These are phyloP conservation scores for Phortica okadai DNA, from an alignment of 2,888 invertebrate species.

Conservation along the genomic window DNA sequence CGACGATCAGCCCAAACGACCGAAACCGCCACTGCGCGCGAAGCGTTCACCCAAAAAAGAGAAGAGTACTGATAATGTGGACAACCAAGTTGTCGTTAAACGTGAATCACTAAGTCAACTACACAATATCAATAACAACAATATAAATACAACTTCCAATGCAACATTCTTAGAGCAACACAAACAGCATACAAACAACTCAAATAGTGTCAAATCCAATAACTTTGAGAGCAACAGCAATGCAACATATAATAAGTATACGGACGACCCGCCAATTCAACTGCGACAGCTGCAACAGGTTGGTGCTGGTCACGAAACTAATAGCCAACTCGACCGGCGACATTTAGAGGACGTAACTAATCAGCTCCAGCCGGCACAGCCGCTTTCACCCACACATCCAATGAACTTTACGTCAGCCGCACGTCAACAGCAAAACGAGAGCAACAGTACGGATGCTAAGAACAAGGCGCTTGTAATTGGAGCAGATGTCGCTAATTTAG, in stretches of 20 bases:
- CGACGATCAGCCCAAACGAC: slow-evolving; percentile 90
- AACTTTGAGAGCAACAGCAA: slow-evolving; percentile 58
- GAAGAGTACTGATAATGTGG: slow-evolving; percentile 73
- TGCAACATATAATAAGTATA: slow-evolving; percentile 74
- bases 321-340: slow-evolving; percentile 57
- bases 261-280: slow-evolving; percentile 73
- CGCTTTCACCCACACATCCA: slow-evolving; percentile 67
- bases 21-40: slow-evolving; percentile 89
- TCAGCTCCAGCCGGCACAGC: slow-evolving; percentile 54
- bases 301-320: slow-evolving; percentile 33
- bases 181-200: slow-evolving; percentile 59
- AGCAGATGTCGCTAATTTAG: slow-evolving; percentile 81
- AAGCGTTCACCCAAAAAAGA: slow-evolving; percentile 90
- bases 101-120: slow-evolving; percentile 74
- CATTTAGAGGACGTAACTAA: slow-evolving; percentile 72
- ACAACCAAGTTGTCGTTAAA: slow-evolving; percentile 64
- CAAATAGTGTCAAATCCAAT: slow-evolving; percentile 53
- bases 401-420: slow-evolving; percentile 42
- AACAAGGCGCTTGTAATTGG: slow-evolving; percentile 82
- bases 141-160: slow-evolving; percentile 39
- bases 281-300: slow-evolving; percentile 65
- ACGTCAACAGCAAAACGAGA: slow-evolving; percentile 61
- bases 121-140: slow-evolving; percentile 75
- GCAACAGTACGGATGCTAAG: slow-evolving; percentile 74
- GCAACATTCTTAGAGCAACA: slow-evolving; percentile 38